A percentile compares a stretch with the other conserved stretches of the same genome.
Evolutionary conservation across 2,113 vertebrate species (phyloP).

Genomic region (Isurus oxyrinchus): DNA sequence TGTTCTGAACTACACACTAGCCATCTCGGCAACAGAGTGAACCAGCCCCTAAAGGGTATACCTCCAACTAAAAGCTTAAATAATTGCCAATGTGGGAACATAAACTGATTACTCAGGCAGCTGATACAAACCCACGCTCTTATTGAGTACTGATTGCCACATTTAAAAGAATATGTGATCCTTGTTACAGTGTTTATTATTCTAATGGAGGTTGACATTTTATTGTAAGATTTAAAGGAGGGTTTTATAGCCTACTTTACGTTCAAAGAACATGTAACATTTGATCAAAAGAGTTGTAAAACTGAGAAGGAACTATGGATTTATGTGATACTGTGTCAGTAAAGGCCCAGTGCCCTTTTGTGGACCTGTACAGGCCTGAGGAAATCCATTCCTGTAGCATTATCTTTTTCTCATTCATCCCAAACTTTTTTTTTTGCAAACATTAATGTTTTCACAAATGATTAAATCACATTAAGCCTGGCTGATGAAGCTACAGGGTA

Average conservation of each 20-base stretch:
- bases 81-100: background rate
- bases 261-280: constrained; percentile 35
- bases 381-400: constrained; percentile 10
- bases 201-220: constrained; percentile 28
- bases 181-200: constrained; percentile 12
- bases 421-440: background rate
- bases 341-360: constrained; percentile 11
- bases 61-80: background rate
- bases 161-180: constrained; percentile 27
- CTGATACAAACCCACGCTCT: background rate
- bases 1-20: background rate
- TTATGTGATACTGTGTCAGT: constrained; percentile 22
- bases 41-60: background rate
- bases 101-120: background rate
- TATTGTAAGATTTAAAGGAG: constrained; percentile 34
- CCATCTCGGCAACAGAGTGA: background rate
- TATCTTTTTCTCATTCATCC: constrained; percentile 7
- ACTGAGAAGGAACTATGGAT: constrained; percentile 21
- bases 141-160: background rate
- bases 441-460: constrained; percentile 24
- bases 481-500: background rate
- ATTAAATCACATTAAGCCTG: constrained; percentile 28
- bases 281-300: constrained; percentile 38
- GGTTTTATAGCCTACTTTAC: constrained; percentile 35
- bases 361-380: background rate